A percentile compares a stretch with the other conserved stretches of the same genome.
Evolutionary conservation across 2,888 invertebrate genomes (phyloP).

Genomic region (Perithous albicinctus): DNA sequence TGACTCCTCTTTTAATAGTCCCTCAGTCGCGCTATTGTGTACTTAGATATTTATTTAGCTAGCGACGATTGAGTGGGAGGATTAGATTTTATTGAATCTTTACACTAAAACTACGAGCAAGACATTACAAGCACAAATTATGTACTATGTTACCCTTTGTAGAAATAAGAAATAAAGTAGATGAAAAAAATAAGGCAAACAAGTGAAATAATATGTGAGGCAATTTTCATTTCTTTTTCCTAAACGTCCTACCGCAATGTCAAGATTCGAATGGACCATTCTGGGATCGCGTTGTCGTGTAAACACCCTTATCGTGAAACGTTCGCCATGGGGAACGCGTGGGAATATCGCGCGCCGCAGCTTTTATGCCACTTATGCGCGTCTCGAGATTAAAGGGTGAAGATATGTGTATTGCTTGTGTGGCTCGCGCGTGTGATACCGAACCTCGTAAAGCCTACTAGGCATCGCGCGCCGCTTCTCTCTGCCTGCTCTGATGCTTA

Average conservation of each 20-base stretch:
- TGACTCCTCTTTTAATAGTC: slow-evolving; percentile 41
- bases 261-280: slow-evolving; percentile 73
- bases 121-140: slow-evolving; percentile 67
- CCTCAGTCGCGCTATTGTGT: slow-evolving; percentile 77
- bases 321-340: slow-evolving; percentile 75
- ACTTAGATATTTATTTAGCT: slow-evolving; percentile 82
- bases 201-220: not conserved
- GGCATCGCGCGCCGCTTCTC: not conserved
- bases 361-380: slow-evolving; percentile 80
- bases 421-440: slow-evolving; percentile 53
- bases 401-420: slow-evolving; percentile 54
- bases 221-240: slow-evolving; percentile 28
- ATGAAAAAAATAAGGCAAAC: not conserved
- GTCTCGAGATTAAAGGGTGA: slow-evolving; percentile 78
- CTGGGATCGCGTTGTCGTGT: slow-evolving; percentile 68
- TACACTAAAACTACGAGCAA: not conserved
- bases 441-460: slow-evolving; percentile 38
- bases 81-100: slow-evolving; percentile 3
- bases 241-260: slow-evolving; percentile 20
- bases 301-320: slow-evolving; percentile 80
- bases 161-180: slow-evolving; percentile 72
- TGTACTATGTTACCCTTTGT: slow-evolving; percentile 57
- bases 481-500: too few relatives aligned
- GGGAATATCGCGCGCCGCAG: slow-evolving; percentile 79
- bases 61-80: slow-evolving; percentile 34